Percentiles rank a stretch among this genome's conserved stretches.
These are phyloP conservation scores for Platynereis dumerilii DNA, from an alignment of 2,888 invertebrate species.

Conservation along the genomic window DNA sequence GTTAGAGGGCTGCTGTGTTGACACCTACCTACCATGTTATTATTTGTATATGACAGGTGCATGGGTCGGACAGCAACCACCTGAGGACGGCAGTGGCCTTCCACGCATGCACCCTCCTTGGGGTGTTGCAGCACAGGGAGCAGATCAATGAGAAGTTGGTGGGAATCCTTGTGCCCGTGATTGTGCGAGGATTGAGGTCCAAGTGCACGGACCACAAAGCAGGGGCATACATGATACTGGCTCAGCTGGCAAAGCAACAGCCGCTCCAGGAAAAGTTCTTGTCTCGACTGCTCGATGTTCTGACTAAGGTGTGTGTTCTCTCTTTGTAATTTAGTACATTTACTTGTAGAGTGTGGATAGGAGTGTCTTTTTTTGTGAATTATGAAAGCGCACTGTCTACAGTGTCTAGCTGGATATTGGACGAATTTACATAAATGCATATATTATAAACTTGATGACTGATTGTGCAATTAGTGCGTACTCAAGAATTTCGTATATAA, in stretches of 20 bases:
- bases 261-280: conserved; percentile 69
- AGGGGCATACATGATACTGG: conserved; percentile 76
- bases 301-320: conserved; percentile 65
- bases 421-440: too few species aligned
- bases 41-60: conserved; percentile 34
- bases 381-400: too few species aligned
- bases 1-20: not conserved
- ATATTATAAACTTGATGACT: too few species aligned
- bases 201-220: conserved; percentile 72
- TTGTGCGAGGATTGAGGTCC: conserved; percentile 73
- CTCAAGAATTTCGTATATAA: too few species aligned
- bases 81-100: conserved; percentile 80
- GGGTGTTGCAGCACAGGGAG: conserved; percentile 67
- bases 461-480: too few species aligned
- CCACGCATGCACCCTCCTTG: conserved; percentile 78
- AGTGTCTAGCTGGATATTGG: too few species aligned
- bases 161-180: conserved; percentile 73
- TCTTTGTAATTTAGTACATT: too few species aligned
- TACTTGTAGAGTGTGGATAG: too few species aligned
- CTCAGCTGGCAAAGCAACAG: conserved; percentile 73
- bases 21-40: too few species aligned
- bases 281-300: conserved; percentile 70
- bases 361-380: too few species aligned
- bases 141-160: conserved; percentile 70
- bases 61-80: conserved; percentile 43